Conservation (phyloP, 2,888 invertebrate species). For the Drosophila anomalata region DNA sequence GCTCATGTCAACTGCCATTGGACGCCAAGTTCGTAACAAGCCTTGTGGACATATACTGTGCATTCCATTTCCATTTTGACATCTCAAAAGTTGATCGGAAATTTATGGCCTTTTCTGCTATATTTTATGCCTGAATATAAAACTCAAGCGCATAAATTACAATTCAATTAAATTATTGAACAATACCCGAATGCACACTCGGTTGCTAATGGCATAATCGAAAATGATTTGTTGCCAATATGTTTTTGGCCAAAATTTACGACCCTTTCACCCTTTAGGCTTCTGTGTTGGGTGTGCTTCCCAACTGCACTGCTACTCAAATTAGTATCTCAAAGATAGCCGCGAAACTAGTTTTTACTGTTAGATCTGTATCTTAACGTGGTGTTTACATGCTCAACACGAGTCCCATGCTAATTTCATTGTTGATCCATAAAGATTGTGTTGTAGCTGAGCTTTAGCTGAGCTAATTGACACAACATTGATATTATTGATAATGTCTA, state of each 20-base stretch:
- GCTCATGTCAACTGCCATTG: constrained; percentile 47
- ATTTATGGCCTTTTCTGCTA: constrained; percentile 48
- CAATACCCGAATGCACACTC: constrained; percentile 38
- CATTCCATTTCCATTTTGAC: constrained; percentile 21
- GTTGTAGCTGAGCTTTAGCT: constrained; percentile 28
- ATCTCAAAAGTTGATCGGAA: constrained; percentile 31
- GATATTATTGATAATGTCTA: constrained; percentile 29
- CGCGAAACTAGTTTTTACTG: constrained; percentile 22
- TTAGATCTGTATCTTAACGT: constrained; percentile 29
- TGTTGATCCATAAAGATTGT: constrained; percentile 41
- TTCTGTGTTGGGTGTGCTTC: constrained; percentile 13
- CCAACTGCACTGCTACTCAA: not conserved
- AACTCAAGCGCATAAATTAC: constrained; percentile 53
- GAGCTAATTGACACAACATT: constrained; percentile 36
- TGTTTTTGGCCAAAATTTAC: constrained; percentile 22
- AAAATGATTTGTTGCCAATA: constrained; percentile 58
- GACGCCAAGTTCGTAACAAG: constrained; percentile 42
- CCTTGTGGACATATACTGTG: constrained; percentile 4
- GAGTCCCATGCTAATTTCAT: constrained; percentile 42
- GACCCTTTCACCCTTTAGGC: constrained; percentile 28
- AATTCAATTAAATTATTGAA: constrained; percentile 47
- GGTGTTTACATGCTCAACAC: constrained; percentile 34
- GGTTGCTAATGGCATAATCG: constrained; percentile 52
- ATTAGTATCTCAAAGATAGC: constrained; percentile 15
- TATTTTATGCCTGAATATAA: constrained; percentile 49